Conservation (phyloP, 2,113 vertebrate species). For the Petromus typicus region DNA sequence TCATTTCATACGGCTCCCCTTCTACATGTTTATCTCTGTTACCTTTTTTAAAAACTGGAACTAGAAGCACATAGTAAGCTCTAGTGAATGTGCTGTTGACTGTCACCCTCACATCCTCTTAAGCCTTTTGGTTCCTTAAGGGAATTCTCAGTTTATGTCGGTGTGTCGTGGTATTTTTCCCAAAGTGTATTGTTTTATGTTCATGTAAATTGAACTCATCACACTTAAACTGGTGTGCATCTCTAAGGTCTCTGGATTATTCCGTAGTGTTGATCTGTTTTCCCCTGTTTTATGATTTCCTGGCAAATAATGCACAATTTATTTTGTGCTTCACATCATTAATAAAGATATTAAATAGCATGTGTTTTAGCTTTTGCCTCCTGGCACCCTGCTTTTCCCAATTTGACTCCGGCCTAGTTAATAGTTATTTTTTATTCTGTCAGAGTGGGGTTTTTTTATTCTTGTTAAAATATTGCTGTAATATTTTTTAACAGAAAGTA, state of each 20-base stretch:
- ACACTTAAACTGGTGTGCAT: slow-evolving; percentile 64
- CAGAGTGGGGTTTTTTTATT: background rate
- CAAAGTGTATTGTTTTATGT: slow-evolving; percentile 76
- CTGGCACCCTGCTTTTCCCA: slow-evolving; percentile 67
- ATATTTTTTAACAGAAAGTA: slow-evolving; percentile 63
- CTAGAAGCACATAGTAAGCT: slow-evolving; percentile 6
- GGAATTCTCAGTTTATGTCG: slow-evolving; percentile 74
- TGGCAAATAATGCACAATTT: slow-evolving; percentile 75
- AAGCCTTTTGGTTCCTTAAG: slow-evolving; percentile 66
- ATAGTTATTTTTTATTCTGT: slow-evolving; percentile 74
- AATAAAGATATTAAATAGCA: slow-evolving; percentile 81
- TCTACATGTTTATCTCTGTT: background rate
- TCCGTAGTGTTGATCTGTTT: slow-evolving; percentile 58
- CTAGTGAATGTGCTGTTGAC: slow-evolving; percentile 55
- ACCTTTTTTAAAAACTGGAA: background rate
- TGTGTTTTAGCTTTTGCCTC: slow-evolving; percentile 65
- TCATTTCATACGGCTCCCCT: background rate
- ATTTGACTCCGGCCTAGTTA: slow-evolving; percentile 64
- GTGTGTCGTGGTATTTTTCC: slow-evolving; percentile 61
- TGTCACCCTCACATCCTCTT: slow-evolving; percentile 65
- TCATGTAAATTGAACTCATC: slow-evolving; percentile 81
- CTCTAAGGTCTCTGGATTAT: slow-evolving; percentile 71
- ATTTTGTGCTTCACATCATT: slow-evolving; percentile 75
- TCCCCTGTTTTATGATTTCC: slow-evolving; percentile 77
- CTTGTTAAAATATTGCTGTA: slow-evolving; percentile 74